Evolutionary conservation across 92 coral and sea anemone genomes (phyloP), one percentile per base, ranked within the genome.

Genomic region (Ricordea florida): DNA sequence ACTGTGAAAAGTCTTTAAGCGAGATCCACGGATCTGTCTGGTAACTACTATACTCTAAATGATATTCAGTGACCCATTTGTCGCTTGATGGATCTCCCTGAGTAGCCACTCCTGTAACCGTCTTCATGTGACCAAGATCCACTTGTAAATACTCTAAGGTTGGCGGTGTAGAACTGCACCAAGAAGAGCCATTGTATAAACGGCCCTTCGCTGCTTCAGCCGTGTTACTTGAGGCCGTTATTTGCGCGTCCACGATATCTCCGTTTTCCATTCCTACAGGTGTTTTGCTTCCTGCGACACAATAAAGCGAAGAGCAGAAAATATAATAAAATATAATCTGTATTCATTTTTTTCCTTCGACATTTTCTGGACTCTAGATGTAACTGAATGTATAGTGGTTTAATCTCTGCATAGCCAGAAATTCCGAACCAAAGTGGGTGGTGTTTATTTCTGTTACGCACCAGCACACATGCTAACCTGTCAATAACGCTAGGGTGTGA

Each of bases 191-290:
- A 4, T 20, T 11, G 17, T 42, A 42, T 4, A 42, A 20, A 4
- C 47, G 47, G 13, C 47, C 13, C 18, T 35, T 2, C 1, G 17
- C 26, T 4, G 51, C 60, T 10, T 18, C 20, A 47, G 60, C 45
- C 43, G 69, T 23, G 45, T 40, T 57, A 2, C 70, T 43, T 4
- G 81, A 46, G 31, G 81, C 60, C 52, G 67, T 59, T 21, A 74
- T 24, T 16, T 43, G 69, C 3, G 33, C 4, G 70, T 74, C 61
- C 6, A 35, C 18, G 11, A 74, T 74, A 40, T 47, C 59, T 21
- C 22, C 14, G 21, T 44, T 44, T 29, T 74, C 81, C 24, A 74
- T 21, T n/a, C 81, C 81, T 26, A 74, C 27, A 1, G 70, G 30
- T 5, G 55, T 21, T 36, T 43, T 27, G 44, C 81, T 57, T 6